phyloP scores from a whole-genome alignment of 2,797 vertebrate species.

The Salmo trutta region DNA sequence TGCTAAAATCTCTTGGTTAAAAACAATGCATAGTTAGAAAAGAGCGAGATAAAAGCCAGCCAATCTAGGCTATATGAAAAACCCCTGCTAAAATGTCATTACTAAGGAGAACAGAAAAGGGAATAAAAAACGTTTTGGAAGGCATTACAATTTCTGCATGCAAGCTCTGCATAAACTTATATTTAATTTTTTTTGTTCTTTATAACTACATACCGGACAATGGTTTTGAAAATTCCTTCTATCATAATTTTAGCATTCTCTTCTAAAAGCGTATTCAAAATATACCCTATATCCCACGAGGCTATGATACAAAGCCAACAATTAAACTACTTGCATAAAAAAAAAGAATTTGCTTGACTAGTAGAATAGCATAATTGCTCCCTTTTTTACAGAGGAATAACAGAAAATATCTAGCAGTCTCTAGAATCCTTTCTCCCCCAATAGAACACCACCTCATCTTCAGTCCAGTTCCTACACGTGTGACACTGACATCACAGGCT shows the following conservation, averaged over 20 bases:
- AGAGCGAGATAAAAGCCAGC: constrained; percentile 56
- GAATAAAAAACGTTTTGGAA: constrained; percentile 66
- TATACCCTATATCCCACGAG: constrained; percentile 57
- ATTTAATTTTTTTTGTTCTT: too few relatives aligned
- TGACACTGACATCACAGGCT: constrained; percentile 46
- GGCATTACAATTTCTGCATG: constrained; percentile 71
- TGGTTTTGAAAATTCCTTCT: constrained; percentile 32
- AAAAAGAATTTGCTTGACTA: constrained; percentile 43
- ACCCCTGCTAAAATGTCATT: constrained; percentile 60
- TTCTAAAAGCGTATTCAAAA: constrained; percentile 69
- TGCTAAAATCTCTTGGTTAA: constrained; percentile 77
- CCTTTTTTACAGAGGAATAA: constrained; percentile 25
- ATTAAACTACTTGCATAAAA: constrained; percentile 59
- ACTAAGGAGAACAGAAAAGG: neutral
- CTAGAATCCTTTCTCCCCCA: constrained; percentile 43
- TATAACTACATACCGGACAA: constrained; percentile 59
- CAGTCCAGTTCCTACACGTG: neutral
- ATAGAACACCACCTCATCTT: constrained; percentile 12
- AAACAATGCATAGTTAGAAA: constrained; percentile 82
- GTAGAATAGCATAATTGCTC: constrained; percentile 24
- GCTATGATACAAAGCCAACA: constrained; percentile 60
- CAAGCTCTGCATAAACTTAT: constrained; percentile 56
- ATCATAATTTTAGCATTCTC: constrained; percentile 61
- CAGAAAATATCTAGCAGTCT: constrained; percentile 7
- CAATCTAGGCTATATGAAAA: constrained; percentile 62